Evolutionary conservation across 2,888 invertebrate genomes (phyloP).

Genomic region (Yponomeuta evonymella): DNA sequence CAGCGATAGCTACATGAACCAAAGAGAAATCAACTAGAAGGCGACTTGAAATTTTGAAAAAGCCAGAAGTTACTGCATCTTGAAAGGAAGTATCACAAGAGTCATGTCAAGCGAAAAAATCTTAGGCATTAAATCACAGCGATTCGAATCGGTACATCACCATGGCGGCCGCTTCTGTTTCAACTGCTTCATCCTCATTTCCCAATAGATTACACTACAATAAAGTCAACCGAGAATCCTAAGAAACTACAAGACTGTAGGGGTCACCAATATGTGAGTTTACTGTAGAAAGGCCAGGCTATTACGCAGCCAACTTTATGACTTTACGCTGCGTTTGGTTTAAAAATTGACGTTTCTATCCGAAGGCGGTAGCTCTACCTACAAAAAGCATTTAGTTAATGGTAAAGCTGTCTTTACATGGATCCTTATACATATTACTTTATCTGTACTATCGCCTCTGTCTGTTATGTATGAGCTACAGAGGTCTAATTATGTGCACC

Average conservation of each 20-base stretch:
- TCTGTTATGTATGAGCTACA: neutral
- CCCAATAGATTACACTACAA: neutral
- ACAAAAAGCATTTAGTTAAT: neutral
- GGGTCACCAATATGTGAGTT: neutral
- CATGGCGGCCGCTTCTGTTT: conserved; percentile 30
- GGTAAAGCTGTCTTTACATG: neutral
- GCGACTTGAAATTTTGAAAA: neutral
- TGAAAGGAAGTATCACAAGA: conserved; percentile 13
- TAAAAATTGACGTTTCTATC: conserved; percentile 3
- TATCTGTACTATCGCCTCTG: neutral
- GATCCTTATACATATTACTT: neutral
- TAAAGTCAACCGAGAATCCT: neutral
- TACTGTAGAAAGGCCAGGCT: neutral
- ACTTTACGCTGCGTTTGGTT: neutral
- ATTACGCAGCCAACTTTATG: neutral
- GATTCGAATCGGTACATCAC: conserved; percentile 49
- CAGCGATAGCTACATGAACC: too few species aligned
- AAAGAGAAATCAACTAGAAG: too few species aligned
- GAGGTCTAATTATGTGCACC: too few species aligned
- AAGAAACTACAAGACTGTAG: neutral
- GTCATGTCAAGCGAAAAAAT: conserved; percentile 25
- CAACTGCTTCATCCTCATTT: neutral
- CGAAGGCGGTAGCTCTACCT: neutral
- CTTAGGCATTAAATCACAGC: conserved; percentile 47
- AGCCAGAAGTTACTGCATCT: neutral